These are phyloP conservation scores for Gouania willdenowi DNA, from an alignment of 2,797 vertebrate genomes.

Conservation along the genomic window DNA sequence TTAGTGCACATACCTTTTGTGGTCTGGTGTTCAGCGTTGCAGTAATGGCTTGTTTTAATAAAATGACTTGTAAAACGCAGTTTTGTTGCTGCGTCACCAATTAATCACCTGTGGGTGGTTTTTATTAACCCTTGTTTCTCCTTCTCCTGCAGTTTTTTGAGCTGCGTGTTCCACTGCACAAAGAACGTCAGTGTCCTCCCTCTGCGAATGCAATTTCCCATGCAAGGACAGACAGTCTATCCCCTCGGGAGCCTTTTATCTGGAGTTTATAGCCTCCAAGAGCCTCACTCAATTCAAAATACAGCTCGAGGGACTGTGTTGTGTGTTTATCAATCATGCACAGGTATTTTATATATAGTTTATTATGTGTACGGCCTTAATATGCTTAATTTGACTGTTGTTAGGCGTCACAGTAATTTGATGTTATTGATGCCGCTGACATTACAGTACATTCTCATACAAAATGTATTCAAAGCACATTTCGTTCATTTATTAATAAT, in stretches of 20 bases:
- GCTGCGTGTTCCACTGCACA: slow-evolving; percentile 37
- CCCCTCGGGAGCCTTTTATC: slow-evolving; percentile 15
- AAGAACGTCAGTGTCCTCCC: slow-evolving; percentile 38
- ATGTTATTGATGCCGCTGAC: too few species aligned
- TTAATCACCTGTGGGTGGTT: slow-evolving; percentile 36
- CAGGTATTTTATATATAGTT: too few species aligned
- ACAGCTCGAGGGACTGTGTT: too few species aligned
- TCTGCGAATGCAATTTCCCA: slow-evolving; percentile 46
- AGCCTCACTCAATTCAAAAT: slow-evolving; percentile 13
- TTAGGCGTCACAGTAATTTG: too few species aligned
- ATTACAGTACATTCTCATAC: too few species aligned
- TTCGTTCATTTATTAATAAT: too few species aligned
- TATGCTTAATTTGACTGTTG: too few species aligned
- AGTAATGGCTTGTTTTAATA: slow-evolving; percentile 15
- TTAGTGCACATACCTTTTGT: too few species aligned
- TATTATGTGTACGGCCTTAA: too few species aligned
- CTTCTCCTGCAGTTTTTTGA: slow-evolving; percentile 31
- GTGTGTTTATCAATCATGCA: too few species aligned
- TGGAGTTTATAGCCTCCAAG: slow-evolving; percentile 34
- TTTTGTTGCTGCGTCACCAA: slow-evolving; percentile 39
- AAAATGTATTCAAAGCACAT: too few species aligned
- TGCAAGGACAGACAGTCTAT: slow-evolving; percentile 27
- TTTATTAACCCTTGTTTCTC: slow-evolving; percentile 54
- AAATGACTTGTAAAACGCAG: slow-evolving; percentile 25
- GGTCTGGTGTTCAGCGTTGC: too few species aligned